Conservation (phyloP, 1,140 invertebrate genomes). For the Scaptomyza pallida region DNA sequence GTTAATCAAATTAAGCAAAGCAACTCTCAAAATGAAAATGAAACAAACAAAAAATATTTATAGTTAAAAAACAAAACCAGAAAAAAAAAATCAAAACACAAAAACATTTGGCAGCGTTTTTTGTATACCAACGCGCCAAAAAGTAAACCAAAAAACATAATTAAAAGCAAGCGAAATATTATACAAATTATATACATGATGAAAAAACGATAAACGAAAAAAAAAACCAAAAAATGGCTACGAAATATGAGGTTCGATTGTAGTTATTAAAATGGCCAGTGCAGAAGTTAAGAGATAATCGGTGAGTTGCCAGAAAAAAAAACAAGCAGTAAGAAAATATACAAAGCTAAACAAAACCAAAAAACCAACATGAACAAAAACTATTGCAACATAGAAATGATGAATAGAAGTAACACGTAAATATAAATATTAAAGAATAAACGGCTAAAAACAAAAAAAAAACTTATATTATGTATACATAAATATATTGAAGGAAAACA, state of each 20-base stretch:
- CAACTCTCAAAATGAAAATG: slow-evolving; percentile 36
- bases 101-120: slow-evolving; percentile 61
- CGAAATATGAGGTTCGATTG: slow-evolving; percentile 33
- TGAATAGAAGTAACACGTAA: slow-evolving; percentile 69
- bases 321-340: slow-evolving; percentile 73
- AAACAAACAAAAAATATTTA: slow-evolving; percentile 61
- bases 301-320: slow-evolving; percentile 47
- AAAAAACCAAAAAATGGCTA: slow-evolving; percentile 24
- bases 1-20: slow-evolving; percentile 76
- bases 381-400: slow-evolving; percentile 78
- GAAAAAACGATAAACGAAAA: slow-evolving; percentile 18
- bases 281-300: slow-evolving; percentile 46
- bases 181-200: slow-evolving; percentile 67
- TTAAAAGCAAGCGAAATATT: slow-evolving; percentile 63
- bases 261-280: slow-evolving; percentile 32
- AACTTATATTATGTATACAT: slow-evolving; percentile 83
- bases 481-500: slow-evolving; percentile 84
- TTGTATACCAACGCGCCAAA: slow-evolving; percentile 77
- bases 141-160: slow-evolving; percentile 28
- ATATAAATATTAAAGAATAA: slow-evolving; percentile 54
- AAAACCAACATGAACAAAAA: slow-evolving; percentile 57
- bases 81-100: too few species aligned
- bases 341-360: slow-evolving; percentile 52
- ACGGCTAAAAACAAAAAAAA: slow-evolving; percentile 54
- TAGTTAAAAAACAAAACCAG: slow-evolving; percentile 57